Percentiles rank a stretch among this genome's conserved stretches.
These are phyloP conservation scores for Distichodus sexfasciatus DNA, from an alignment of 2,797 vertebrate species.

Conservation along the genomic window DNA sequence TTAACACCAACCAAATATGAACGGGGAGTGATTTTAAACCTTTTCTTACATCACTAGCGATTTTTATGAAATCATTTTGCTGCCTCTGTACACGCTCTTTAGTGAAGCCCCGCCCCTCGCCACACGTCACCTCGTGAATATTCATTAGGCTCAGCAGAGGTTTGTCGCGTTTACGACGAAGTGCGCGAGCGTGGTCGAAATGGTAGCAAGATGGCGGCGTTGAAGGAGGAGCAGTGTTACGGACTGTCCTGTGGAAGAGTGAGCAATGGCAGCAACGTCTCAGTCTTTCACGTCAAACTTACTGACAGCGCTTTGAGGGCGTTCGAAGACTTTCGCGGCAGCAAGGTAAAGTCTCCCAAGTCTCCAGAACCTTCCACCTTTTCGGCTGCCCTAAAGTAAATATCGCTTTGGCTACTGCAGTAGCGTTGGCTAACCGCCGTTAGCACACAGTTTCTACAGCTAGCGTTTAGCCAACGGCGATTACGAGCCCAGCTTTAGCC, in stretches of 20 bases:
- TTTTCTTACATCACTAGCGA: too few relatives aligned
- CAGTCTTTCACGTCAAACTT: conserved; percentile 95
- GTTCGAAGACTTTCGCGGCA: conserved; percentile 87
- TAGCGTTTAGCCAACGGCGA: background rate
- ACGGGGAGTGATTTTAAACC: too few relatives aligned
- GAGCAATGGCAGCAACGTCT: conserved; percentile 88
- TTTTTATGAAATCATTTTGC: too few relatives aligned
- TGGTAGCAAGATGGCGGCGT: conserved; percentile 97
- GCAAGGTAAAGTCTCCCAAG: conserved; percentile 84
- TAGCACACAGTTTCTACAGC: too few relatives aligned
- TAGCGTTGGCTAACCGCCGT: too few relatives aligned
- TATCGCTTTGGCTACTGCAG: background rate
- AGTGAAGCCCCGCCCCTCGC: conserved; percentile 41
- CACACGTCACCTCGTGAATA: conserved; percentile 72
- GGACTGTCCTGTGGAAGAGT: conserved; percentile 96
- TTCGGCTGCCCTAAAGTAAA: background rate
- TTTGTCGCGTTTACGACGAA: conserved; percentile 67
- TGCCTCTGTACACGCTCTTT: too few relatives aligned
- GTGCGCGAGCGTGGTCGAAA: conserved; percentile 74
- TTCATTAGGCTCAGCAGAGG: conserved; percentile 68
- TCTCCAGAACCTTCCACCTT: background rate
- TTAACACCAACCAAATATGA: too few relatives aligned
- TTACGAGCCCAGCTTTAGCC: too few relatives aligned
- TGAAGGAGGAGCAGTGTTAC: conserved; percentile 96
- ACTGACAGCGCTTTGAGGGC: conserved; percentile 93